Base-by-base conservation (phyloP, 2,797 vertebrate species). In the Limnodromus scolopaceus region DNA sequence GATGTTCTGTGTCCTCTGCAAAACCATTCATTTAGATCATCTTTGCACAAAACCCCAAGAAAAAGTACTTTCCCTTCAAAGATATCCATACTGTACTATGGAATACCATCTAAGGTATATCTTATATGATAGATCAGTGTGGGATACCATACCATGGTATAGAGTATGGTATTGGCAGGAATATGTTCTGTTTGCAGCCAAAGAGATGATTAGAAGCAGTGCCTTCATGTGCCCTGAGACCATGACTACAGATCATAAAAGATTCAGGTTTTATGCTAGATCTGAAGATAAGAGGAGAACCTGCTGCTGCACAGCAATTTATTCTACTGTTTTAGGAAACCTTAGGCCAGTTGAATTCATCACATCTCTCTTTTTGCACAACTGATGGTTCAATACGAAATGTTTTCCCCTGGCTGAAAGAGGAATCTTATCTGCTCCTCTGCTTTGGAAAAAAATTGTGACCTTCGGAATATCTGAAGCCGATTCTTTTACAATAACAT, bases 1-100 rank as follows among this genome's bases (percentile, higher is more conserved):
- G 58, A 15, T 48, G 15, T 32, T 55, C 58, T 48, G 14, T 28
- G 51, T 30, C 61, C 27, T 83, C 72, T 66, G 63, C 28, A n/a
- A 82, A 82, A 38, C 22, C 18, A 53, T 34, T 69, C 74, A n/a
- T 1, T 0, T 15, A n/a, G 53, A 43, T 30, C 0, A 0, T 16
- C 39, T 49, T 23, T 60, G n/a, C 51, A 55, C 28, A 68, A 75
- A 80, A 36, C 7, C 19, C 8, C 14, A 11, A 46, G 16, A 39
- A 53, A 71, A 87, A 32, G 19, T 16, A 24, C 22, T 45, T 71
- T 43, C 25, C 20, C 20, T 49, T 54, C 38, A 16, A 39, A 69
- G 23, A 16, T 13, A 43, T 28, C 20, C 17, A 2, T 14, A 23
- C 6, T 9, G 10, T 16, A 4, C 20, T 45, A 17, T 12, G 24